Evolutionary conservation across 92 coral and sea anemone species (phyloP).

Genomic region (Epizoanthus illoricatus): DNA sequence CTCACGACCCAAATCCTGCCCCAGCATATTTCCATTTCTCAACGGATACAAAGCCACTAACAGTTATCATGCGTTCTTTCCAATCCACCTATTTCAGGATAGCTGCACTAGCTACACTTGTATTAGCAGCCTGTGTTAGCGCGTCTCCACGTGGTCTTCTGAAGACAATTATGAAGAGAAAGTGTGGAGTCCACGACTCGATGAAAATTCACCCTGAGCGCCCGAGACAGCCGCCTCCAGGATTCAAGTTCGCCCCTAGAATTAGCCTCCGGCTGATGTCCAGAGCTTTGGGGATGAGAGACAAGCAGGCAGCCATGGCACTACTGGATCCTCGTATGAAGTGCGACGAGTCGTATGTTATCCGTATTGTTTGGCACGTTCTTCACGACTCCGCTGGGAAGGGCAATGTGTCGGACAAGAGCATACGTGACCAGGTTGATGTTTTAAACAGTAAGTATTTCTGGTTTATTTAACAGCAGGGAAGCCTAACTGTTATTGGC

Average conservation of each 20-base stretch:
- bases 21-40: no score
- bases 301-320: slow-evolving; percentile 49
- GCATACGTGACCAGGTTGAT: slow-evolving; percentile 56
- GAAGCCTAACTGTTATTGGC: no score
- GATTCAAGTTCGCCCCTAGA: slow-evolving; percentile 39
- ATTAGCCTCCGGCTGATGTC: slow-evolving; percentile 40
- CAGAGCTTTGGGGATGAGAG: slow-evolving; percentile 43
- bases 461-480: no score
- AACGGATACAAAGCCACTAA: no score
- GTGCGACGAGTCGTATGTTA: slow-evolving; percentile 68
- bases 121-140: not conserved
- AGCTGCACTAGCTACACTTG: not conserved
- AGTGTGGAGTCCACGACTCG: slow-evolving; percentile 62
- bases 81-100: not conserved
- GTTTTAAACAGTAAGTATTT: slow-evolving; percentile 72
- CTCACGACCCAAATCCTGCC: not conserved
- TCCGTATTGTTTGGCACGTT: slow-evolving; percentile 89
- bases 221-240: slow-evolving; percentile 50
- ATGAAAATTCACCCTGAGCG: slow-evolving; percentile 53
- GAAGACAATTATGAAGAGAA: slow-evolving; percentile 42
- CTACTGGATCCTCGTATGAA: slow-evolving; percentile 31
- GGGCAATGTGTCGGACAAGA: slow-evolving; percentile 63
- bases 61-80: not conserved
- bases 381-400: slow-evolving; percentile 54
- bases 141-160: not conserved